These are phyloP conservation scores for Amazonetta brasiliensis DNA, from an alignment of 2,797 vertebrate genomes.

Conservation along the genomic window DNA sequence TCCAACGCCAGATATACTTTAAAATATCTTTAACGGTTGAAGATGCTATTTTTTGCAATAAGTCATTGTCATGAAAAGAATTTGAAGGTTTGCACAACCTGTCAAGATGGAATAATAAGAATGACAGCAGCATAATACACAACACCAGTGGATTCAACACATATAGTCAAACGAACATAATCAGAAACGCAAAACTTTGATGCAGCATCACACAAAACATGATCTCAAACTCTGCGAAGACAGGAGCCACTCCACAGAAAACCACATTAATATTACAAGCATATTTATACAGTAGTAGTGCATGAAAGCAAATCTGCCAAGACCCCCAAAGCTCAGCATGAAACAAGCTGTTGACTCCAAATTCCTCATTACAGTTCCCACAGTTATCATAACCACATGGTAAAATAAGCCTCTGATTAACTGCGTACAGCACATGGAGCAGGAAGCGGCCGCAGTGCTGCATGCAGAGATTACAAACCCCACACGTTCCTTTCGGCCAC, in stretches of 20 bases:
- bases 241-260: not conserved
- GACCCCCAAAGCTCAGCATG: not conserved
- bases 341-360: not conserved
- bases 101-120: not conserved
- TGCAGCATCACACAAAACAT: not conserved
- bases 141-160: not conserved
- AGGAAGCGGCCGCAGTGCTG: not conserved
- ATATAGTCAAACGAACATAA: not conserved
- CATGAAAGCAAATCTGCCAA: not conserved
- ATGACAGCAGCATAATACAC: not conserved
- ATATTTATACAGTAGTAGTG: not conserved
- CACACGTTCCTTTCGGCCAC: rapidly evolving
- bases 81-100: not conserved
- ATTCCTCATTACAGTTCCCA: not conserved
- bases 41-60: not conserved
- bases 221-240: not conserved
- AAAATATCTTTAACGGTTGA: too few species aligned
- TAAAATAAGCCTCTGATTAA: not conserved
- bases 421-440: rapidly evolving
- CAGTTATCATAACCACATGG: not conserved
- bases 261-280: not conserved
- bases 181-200: not conserved
- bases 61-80: not conserved
- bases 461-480: not conserved
- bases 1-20: not conserved